A percentile compares a stretch with the other conserved stretches of the same genome.
Evolutionary conservation across 1,140 invertebrate genomes (phyloP).

Genomic region (Brachionus angularis): DNA sequence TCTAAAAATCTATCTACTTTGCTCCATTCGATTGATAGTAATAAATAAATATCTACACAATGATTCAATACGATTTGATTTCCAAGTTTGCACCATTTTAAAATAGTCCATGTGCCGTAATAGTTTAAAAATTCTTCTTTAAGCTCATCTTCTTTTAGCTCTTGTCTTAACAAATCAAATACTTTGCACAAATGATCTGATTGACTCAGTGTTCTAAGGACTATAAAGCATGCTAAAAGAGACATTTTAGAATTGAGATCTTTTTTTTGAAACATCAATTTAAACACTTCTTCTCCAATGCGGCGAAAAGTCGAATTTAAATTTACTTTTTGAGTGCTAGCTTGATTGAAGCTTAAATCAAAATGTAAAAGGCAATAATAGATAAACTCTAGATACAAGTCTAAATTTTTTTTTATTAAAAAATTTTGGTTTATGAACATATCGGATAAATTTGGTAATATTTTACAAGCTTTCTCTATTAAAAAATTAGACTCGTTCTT

Average conservation of each 20-base stretch:
- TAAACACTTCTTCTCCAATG: conserved; percentile 55
- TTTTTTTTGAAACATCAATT: conserved; percentile 48
- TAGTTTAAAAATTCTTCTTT: conserved; percentile 56
- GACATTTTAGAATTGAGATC: conserved; percentile 52
- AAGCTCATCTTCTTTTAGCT: conserved; percentile 52
- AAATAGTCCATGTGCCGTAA: conserved; percentile 52
- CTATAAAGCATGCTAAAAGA: conserved; percentile 52
- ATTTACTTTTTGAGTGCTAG: conserved; percentile 51
- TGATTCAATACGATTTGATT: conserved; percentile 50
- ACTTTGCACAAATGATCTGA: conserved; percentile 56
- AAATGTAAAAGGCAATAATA: conserved; percentile 55
- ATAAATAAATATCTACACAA: conserved; percentile 54
- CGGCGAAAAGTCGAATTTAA: conserved; percentile 52
- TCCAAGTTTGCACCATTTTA: conserved; percentile 54
- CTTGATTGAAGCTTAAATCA: conserved; percentile 49
- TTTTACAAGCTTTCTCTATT: conserved; percentile 1
- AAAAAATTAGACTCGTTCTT: conserved; percentile 1
- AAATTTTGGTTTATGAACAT: conserved; percentile 53
- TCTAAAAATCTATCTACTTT: conserved; percentile 51
- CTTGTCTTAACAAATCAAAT: conserved; percentile 54
- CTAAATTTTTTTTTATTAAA: conserved; percentile 47
- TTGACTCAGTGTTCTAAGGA: conserved; percentile 55
- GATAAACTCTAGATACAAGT: conserved; percentile 53
- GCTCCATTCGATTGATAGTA: conserved; percentile 54
- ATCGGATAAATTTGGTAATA: conserved; percentile 51